These are phyloP conservation scores for Chrysolina americana DNA, from an alignment of 2,888 invertebrate species.

Conservation along the genomic window DNA sequence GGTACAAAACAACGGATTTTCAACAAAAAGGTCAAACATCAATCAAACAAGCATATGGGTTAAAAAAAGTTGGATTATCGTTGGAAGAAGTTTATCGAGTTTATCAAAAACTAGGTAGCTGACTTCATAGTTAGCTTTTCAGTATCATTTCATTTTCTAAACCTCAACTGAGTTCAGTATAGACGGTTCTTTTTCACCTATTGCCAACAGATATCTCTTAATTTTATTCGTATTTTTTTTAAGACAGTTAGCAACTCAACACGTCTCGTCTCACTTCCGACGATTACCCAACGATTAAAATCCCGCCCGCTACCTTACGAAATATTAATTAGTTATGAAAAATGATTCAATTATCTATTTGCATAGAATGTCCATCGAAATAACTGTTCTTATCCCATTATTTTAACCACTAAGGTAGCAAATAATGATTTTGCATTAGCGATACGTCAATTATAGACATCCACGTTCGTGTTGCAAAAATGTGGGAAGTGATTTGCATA, in stretches of 20 bases:
- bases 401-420: conserved; percentile 39
- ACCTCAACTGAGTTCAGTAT: too few species aligned
- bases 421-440: conserved; percentile 37
- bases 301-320: conserved; percentile 25
- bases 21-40: too few species aligned
- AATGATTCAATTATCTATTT: conserved; percentile 26
- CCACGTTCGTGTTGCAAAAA: conserved; percentile 33
- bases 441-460: conserved; percentile 35
- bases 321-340: conserved; percentile 32
- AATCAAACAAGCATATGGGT: too few species aligned
- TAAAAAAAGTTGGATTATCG: too few species aligned
- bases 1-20: too few species aligned
- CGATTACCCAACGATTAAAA: conserved; percentile 17
- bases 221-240: not conserved
- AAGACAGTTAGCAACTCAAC: not conserved
- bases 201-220: too few species aligned
- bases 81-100: too few species aligned
- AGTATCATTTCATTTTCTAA: too few species aligned
- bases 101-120: too few species aligned
- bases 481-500: conserved; percentile 42
- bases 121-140: too few species aligned
- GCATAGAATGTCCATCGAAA: conserved; percentile 37
- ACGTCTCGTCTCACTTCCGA: conserved; percentile 6
- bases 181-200: too few species aligned
- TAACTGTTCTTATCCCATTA: conserved; percentile 41